phyloP scores from a whole-genome alignment of 2,888 invertebrate species.

The Neoascia interrupta region DNA sequence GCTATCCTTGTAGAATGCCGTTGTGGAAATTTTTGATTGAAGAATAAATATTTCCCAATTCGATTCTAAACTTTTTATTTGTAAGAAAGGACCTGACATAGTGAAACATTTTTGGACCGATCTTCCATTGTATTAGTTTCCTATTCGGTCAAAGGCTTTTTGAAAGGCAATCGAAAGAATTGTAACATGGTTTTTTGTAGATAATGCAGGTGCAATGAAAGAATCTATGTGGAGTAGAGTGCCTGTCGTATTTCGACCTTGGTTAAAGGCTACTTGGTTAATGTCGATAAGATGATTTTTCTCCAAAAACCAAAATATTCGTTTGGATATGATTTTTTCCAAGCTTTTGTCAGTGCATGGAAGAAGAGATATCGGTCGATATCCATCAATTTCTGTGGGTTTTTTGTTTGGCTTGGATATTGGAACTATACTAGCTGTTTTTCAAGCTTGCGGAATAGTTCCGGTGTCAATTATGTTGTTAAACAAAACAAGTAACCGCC shows the following conservation, averaged over 20 bases:
- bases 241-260: neutral
- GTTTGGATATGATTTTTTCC: neutral
- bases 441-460: neutral
- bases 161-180: too few relatives aligned
- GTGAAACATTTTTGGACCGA: too few relatives aligned
- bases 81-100: too few relatives aligned
- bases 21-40: too few relatives aligned
- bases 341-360: neutral
- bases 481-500: neutral
- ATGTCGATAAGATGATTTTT: neutral
- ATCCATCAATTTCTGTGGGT: neutral
- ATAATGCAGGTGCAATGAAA: too few relatives aligned
- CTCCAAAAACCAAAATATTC: neutral
- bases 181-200: too few relatives aligned
- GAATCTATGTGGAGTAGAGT: neutral
- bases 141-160: too few relatives aligned
- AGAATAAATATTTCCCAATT: too few relatives aligned
- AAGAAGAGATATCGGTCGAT: conserved; percentile 7
- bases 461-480: neutral
- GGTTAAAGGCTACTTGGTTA: neutral
- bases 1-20: too few relatives aligned
- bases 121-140: too few relatives aligned
- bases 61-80: too few relatives aligned
- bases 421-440: neutral
- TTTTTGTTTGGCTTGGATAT: neutral